Conservation (phyloP, 2,888 invertebrate genomes). For the Tipula helvola region DNA sequence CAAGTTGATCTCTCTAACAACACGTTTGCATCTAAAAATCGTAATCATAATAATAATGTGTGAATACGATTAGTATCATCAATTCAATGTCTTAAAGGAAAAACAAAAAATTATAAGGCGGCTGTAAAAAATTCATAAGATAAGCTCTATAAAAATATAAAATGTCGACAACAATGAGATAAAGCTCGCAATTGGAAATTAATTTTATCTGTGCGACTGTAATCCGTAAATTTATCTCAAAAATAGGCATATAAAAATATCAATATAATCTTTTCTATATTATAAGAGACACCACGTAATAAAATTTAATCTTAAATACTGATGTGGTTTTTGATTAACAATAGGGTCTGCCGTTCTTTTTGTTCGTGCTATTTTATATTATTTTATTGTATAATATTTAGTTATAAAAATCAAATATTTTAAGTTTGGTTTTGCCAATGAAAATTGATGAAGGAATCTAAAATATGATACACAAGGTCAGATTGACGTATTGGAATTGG, state of each 20-base stretch:
- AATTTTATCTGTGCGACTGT: not conserved
- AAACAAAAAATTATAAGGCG: not conserved
- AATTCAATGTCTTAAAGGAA: not conserved
- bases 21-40: not conserved
- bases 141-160: not conserved
- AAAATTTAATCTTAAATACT: not conserved
- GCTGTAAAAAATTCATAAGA: not conserved
- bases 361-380: not conserved
- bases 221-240: not conserved
- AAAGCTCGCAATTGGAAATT: not conserved
- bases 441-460: too few species aligned
- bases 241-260: not conserved
- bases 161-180: not conserved
- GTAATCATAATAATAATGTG: not conserved
- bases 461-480: too few species aligned
- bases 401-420: not conserved
- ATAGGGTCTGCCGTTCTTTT: not conserved
- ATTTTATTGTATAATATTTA: not conserved
- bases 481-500: too few species aligned
- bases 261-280: not conserved
- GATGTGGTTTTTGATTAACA: not conserved
- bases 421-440: too few species aligned
- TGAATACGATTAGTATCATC: not conserved
- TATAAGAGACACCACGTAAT: not conserved
- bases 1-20: not conserved